Percentiles rank a stretch among this genome's conserved stretches.
These are phyloP conservation scores for Ectropis grisescens DNA, from an alignment of 1,140 invertebrate genomes.

Conservation along the genomic window DNA sequence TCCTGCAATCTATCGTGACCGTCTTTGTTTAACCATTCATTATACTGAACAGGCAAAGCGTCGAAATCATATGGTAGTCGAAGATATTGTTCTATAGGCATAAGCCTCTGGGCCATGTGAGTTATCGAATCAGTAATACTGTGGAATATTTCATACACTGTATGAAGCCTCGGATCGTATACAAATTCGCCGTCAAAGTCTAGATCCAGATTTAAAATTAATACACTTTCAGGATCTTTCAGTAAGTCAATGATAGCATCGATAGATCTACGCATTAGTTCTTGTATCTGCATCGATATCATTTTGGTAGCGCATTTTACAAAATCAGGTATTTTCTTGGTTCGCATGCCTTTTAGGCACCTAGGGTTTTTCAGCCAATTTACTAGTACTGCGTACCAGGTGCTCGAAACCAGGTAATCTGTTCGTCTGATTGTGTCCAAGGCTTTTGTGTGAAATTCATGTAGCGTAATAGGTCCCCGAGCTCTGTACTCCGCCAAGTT, in stretches of 20 bases:
- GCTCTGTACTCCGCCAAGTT: conserved; percentile 68
- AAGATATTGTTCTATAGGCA: conserved; percentile 64
- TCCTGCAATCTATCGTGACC: conserved; percentile 46
- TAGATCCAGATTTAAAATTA: conserved; percentile 51
- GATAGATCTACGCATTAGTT: conserved; percentile 64
- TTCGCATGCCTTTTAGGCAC: conserved; percentile 43
- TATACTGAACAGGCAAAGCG: conserved; percentile 51
- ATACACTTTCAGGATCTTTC: conserved; percentile 40
- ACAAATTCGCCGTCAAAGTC: conserved; percentile 64
- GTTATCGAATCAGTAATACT: conserved; percentile 56
- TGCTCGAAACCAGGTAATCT: conserved; percentile 58
- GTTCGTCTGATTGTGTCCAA: conserved; percentile 56
- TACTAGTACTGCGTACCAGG: conserved; percentile 56
- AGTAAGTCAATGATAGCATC: conserved; percentile 46
- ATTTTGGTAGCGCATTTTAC: conserved; percentile 55
- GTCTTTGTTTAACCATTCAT: conserved; percentile 53
- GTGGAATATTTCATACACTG: conserved; percentile 55
- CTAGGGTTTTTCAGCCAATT: conserved; percentile 58
- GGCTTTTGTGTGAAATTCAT: conserved; percentile 58
- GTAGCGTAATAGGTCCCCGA: conserved; percentile 50
- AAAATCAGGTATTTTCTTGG: conserved; percentile 44
- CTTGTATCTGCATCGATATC: conserved; percentile 65
- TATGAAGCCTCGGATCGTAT: conserved; percentile 57
- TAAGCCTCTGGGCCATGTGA: conserved; percentile 58
- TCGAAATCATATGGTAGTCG: conserved; percentile 48